A percentile compares a stretch with the other conserved stretches of the same genome.
These are phyloP conservation scores for Phycodurus eques DNA, from an alignment of 2,113 vertebrate species.

Conservation along the genomic window DNA sequence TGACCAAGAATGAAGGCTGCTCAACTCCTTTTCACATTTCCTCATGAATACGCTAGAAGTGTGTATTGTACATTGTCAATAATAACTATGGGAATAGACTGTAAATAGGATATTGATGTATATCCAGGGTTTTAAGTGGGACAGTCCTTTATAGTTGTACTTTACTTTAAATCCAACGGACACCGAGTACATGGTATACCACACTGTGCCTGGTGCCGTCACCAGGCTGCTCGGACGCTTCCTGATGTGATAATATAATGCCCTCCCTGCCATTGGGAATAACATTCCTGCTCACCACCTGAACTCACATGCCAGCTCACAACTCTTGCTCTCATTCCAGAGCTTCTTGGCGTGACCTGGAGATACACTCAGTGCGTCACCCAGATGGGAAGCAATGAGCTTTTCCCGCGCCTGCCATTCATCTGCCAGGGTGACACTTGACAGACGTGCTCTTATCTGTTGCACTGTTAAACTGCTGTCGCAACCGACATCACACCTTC, in stretches of 20 bases:
- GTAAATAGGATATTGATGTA: background rate
- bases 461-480: conserved; percentile 46
- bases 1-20: conserved; percentile 11
- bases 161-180: background rate
- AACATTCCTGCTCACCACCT: conserved; percentile 35
- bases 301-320: conserved; percentile 24
- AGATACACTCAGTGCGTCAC: conserved; percentile 60
- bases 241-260: background rate
- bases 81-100: background rate
- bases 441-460: conserved; percentile 72
- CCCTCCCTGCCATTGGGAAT: background rate
- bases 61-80: background rate
- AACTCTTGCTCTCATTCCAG: conserved; percentile 51
- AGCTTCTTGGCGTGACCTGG: conserved; percentile 66
- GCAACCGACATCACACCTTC: conserved; percentile 60
- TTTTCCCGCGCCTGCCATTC: conserved; percentile 65
- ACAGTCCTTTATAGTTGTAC: background rate
- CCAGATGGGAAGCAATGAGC: conserved; percentile 61
- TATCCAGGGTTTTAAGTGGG: background rate
- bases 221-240: background rate
- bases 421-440: conserved; percentile 69
- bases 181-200: background rate
- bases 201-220: background rate
- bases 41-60: conserved; percentile 10
- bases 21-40: background rate